Evolutionary conservation across 2,888 invertebrate species (phyloP).

Genomic region (Thera obeliscata): DNA sequence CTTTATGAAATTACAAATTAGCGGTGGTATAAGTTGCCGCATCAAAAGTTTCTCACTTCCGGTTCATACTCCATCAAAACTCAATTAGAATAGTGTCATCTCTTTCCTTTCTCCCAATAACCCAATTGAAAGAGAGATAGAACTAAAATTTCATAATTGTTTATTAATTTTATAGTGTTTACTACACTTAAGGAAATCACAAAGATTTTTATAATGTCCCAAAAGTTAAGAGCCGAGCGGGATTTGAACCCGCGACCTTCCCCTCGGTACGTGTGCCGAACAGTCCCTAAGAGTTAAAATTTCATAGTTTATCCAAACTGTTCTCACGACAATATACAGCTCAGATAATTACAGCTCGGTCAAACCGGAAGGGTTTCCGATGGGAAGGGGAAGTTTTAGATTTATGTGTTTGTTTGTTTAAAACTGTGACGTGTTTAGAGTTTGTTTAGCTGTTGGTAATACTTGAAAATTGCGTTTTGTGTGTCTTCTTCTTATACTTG

Average conservation of each 20-base stretch:
- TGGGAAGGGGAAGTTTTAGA: constrained; percentile 52
- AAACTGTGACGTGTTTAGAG: constrained; percentile 38
- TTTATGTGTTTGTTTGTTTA: constrained; percentile 53
- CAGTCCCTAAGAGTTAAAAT: no score
- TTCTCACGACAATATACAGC: constrained; percentile 64
- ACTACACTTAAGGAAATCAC: no score
- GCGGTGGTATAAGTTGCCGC: constrained; percentile 26
- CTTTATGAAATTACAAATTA: no score
- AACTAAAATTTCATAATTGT: constrained; percentile 59
- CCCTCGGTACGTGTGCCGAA: no score
- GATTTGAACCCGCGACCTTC: no score
- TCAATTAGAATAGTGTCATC: constrained; percentile 47
- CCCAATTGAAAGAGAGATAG: constrained; percentile 46
- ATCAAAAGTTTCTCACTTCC: constrained; percentile 39
- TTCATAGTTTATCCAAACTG: constrained; percentile 53
- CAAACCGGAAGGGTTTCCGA: constrained; percentile 74
- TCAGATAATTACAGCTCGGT: constrained; percentile 61
- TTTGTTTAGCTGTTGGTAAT: constrained; percentile 20
- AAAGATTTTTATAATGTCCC: no score
- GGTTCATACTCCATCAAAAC: constrained; percentile 35
- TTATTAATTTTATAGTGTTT: no score
- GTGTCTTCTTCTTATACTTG: no score
- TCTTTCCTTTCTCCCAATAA: constrained; percentile 42
- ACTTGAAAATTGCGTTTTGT: constrained; percentile 10
- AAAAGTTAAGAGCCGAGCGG: no score